Evolutionary conservation across 2,888 invertebrate species (phyloP).

Genomic region (Seira ritae): DNA sequence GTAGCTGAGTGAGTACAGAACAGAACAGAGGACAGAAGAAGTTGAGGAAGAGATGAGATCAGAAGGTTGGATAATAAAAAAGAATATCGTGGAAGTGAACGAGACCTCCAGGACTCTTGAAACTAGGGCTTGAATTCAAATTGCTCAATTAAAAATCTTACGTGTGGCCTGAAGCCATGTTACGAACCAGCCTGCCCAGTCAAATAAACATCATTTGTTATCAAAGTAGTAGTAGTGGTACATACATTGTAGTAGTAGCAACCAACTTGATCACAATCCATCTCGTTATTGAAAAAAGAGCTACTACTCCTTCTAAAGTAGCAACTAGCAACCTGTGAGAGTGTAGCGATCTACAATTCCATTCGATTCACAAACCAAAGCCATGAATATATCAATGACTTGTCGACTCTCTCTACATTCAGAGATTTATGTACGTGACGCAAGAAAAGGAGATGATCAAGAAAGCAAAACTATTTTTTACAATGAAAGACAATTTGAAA

Average conservation of each 20-base stretch:
- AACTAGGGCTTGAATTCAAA: constrained; percentile 73
- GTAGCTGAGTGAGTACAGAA: too few relatives aligned
- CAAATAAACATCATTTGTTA: constrained; percentile 73
- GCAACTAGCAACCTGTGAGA: too few relatives aligned
- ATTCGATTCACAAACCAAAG: too few relatives aligned
- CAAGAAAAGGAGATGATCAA: too few relatives aligned
- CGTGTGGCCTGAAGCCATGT: constrained; percentile 73
- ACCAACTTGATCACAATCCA: constrained; percentile 71
- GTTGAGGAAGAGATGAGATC: constrained; percentile 29
- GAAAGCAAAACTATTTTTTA: too few relatives aligned
- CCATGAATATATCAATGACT: too few relatives aligned
- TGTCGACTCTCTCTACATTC: too few relatives aligned
- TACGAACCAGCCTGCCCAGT: constrained; percentile 71
- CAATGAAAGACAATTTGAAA: too few relatives aligned
- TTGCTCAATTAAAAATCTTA: constrained; percentile 74
- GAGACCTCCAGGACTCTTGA: constrained; percentile 72
- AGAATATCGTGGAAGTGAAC: constrained; percentile 44
- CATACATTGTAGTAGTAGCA: too few relatives aligned
- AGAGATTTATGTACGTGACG: too few relatives aligned
- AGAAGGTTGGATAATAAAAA: constrained; percentile 47
- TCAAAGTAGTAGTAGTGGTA: constrained; percentile 68
- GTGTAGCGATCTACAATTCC: too few relatives aligned
- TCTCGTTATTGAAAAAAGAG: constrained; percentile 62
- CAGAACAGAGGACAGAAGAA: neutral
- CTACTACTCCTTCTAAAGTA: too few relatives aligned